Conservation (phyloP, 2,797 vertebrate species). For the Hoplostethus mediterraneus region DNA sequence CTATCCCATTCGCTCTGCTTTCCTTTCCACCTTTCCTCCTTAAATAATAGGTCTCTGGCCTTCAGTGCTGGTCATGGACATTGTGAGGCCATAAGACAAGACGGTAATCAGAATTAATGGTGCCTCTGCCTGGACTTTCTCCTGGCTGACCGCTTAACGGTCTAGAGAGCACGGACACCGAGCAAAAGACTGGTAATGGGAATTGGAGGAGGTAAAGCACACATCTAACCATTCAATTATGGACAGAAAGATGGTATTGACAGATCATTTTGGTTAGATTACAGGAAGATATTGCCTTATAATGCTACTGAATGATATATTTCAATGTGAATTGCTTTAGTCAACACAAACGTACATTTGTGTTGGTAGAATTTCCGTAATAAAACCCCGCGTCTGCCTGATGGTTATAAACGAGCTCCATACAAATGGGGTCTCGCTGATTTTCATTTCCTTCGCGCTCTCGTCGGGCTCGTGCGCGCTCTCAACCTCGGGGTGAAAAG, state of each 20-base stretch:
- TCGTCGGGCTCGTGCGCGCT: constrained; percentile 23
- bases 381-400: constrained; percentile 46
- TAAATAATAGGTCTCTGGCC: constrained; percentile 65
- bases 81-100: constrained; percentile 68
- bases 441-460: constrained; percentile 18
- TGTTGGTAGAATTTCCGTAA: constrained; percentile 41
- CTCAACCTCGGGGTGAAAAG: constrained; percentile 51
- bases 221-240: constrained; percentile 70
- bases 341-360: constrained; percentile 14
- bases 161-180: constrained; percentile 59
- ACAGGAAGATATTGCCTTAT: constrained; percentile 42
- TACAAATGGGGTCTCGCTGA: neutral
- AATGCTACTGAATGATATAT: constrained; percentile 30
- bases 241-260: constrained; percentile 55
- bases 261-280: constrained; percentile 42
- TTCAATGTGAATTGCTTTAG: constrained; percentile 12
- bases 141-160: constrained; percentile 68
- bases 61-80: constrained; percentile 68
- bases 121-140: constrained; percentile 56
- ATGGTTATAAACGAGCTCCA: constrained; percentile 42
- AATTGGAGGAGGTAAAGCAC: constrained; percentile 63
- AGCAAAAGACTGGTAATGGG: constrained; percentile 67
- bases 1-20: constrained; percentile 53
- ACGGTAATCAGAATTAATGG: constrained; percentile 77
- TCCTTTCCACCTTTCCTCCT: constrained; percentile 61